Evolutionary conservation across 2,113 vertebrate genomes (phyloP).

Genomic region (Bufo bufo): DNA sequence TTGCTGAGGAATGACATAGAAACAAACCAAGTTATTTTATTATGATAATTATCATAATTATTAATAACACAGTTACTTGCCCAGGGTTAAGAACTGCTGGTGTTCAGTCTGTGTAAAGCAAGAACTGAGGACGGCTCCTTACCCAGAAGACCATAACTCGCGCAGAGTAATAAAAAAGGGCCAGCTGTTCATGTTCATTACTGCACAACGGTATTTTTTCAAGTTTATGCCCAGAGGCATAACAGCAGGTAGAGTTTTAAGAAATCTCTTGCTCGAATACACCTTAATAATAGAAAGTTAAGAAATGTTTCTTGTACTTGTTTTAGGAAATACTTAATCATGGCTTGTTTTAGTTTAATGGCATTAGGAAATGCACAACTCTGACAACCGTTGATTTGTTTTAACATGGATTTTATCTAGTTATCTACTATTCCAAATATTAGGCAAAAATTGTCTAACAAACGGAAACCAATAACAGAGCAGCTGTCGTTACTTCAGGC

Average conservation of each 20-base stretch:
- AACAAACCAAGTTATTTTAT: conserved; percentile 32
- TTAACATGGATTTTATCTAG: neutral
- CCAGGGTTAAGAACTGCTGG: conserved; percentile 47
- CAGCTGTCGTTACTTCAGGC: no score
- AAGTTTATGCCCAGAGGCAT: neutral
- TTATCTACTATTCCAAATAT: neutral
- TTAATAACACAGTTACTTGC: conserved; percentile 38
- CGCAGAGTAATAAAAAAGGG: conserved; percentile 12
- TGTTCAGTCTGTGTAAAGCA: neutral
- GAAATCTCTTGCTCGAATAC: conserved; percentile 22
- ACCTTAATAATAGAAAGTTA: conserved; percentile 24
- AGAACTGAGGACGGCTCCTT: conserved; percentile 5
- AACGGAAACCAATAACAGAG: neutral
- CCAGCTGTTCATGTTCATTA: conserved; percentile 45
- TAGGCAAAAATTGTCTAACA: neutral
- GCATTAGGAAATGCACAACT: neutral
- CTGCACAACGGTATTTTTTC: conserved; percentile 22
- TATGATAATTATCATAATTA: conserved; percentile 38
- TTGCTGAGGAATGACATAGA: neutral
- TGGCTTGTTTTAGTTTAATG: neutral
- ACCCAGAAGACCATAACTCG: conserved; percentile 24
- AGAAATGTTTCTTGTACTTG: conserved; percentile 5
- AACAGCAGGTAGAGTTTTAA: conserved; percentile 37
- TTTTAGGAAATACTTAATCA: neutral
- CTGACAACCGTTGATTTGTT: neutral